phyloP scores from a whole-genome alignment of 2,888 invertebrate genomes.

The Microplitis manilae region DNA sequence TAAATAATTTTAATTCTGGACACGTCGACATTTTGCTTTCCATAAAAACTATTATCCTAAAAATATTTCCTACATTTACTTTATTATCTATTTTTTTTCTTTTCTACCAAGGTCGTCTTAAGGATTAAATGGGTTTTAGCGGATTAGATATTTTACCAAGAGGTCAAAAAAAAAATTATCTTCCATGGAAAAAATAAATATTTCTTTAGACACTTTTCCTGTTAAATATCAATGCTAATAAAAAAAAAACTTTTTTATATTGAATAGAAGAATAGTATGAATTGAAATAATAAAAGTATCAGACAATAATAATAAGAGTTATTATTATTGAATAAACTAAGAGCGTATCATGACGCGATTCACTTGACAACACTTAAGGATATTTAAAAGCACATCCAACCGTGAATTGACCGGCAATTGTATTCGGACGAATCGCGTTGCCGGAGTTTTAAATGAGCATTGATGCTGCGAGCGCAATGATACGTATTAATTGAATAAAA shows the following conservation, averaged over 20 bases:
- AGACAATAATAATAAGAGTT: too few relatives aligned
- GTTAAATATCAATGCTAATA: too few relatives aligned
- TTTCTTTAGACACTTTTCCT: background rate
- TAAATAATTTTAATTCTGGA: background rate
- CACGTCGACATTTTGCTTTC: background rate
- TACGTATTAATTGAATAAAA: constrained; percentile 50
- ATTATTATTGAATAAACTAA: background rate
- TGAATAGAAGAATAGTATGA: too few relatives aligned
- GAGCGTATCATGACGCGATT: constrained; percentile 47
- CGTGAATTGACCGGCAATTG: constrained; percentile 49
- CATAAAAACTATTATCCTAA: background rate
- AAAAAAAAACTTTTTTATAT: too few relatives aligned
- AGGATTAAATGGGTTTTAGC: background rate
- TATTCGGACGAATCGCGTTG: constrained; percentile 41
- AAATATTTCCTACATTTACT: background rate
- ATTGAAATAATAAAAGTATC: too few relatives aligned
- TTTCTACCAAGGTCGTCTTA: background rate
- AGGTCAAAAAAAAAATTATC: background rate
- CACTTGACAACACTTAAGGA: constrained; percentile 49
- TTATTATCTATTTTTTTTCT: background rate
- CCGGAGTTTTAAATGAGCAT: background rate
- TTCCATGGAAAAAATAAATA: background rate
- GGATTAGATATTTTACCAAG: background rate
- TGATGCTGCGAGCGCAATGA: constrained; percentile 42
- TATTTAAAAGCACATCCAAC: constrained; percentile 50